Base-by-base conservation (phyloP, 1,140 invertebrate species). In the Aleiodes sp. region DNA sequence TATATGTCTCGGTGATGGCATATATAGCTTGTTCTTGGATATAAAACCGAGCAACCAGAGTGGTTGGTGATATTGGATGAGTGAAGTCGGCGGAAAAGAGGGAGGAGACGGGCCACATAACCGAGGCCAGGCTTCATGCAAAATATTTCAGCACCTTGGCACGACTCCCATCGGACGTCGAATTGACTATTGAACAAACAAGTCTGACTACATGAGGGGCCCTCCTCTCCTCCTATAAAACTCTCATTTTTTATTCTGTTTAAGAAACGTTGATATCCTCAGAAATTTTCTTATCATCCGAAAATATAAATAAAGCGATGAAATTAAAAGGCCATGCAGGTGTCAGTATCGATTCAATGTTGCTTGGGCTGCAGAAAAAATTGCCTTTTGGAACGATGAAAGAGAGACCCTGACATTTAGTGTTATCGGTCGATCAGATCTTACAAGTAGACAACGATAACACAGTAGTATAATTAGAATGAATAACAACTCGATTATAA, bases 111-210 rank as follows among this genome's bases (percentile, higher is more conserved):
- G n/a, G n/a, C n/a, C n/a, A n/a, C 26, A 24, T 52, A 52, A 24
- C 46, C 46, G 46, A 52, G 46, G 46, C 46, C 46, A 52, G 21
- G 4, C 46, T 29, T 59, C 46, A 69, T 68, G 75, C 70, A 75
- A 78, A 79, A 78, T 79, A 77, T 78, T 78, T 78, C 75, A 77
- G 61, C 70, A 65, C 66, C 64, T 71, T 76, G 74, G 75, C 75
- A 77, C 59, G 59, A 73, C 68, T 77, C 68, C 72, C 68, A 52
- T 72, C 71, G 52, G 64, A 59, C 73, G 71, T 73, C 73, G 75
- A 76, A 80, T 78, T 76, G 77, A 77, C 76, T 80, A 79, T 80
- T 74, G 79, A 80, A 80, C 79, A 80, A 80, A 80, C 79, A 78
- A 73, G 39, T 52, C 59, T 37, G 68, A 59, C 68, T 65, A 59